Evolutionary conservation across 2,113 vertebrate genomes (phyloP), one percentile per base, ranked within the genome.

Genomic region (Tauraco erythrolophus): DNA sequence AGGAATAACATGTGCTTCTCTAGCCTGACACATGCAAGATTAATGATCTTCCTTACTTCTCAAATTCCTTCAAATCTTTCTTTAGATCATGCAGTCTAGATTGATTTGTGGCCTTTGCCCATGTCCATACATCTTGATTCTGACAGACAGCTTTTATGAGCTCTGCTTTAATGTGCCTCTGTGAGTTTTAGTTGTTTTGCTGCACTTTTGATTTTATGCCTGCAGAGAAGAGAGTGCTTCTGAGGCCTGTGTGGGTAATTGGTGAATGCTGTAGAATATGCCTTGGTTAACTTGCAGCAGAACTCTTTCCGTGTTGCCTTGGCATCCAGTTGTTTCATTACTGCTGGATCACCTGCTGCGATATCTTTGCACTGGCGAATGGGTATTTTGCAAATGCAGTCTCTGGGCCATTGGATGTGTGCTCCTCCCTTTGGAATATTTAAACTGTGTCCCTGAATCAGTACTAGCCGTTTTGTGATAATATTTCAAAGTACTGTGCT

Each of bases 21-120:
- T 37, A 64, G 46, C 51, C 54, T 54, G 46, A 74, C 53, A 79
- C 4, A 1, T 58, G 68, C 39, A 39, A 89, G 83, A 95, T 90
- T 83, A 82, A 92, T 15, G 31, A 51, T 71, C 57, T 94, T 92
- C 71, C 76, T 60, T 35, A 16, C 45, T 87, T 69, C 68, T 88
- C 57, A 54, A 60, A 78, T 88, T 77, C 85, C 68, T 83, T 83
- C 85, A 76, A 54, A 70, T 74, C 23, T 70, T 82, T 80, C 57
- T 89, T 74, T 85, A 68, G 27, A 25, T 41, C 41, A 31, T 61
- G 46, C 51, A 37, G 46, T 60, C 33, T 50, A 3, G 87, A 70
- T 57, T 96, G 87, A 96, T 95, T 92, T 89, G 87, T 89, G 89
- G 88, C 68, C 77, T 94, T 96, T 94, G 80, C 70, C 60, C 25